Percentiles rank a stretch among this genome's conserved stretches.
phyloP scores from a whole-genome alignment of 2,888 invertebrate species.

The Sinodicranocentrus sp. region DNA sequence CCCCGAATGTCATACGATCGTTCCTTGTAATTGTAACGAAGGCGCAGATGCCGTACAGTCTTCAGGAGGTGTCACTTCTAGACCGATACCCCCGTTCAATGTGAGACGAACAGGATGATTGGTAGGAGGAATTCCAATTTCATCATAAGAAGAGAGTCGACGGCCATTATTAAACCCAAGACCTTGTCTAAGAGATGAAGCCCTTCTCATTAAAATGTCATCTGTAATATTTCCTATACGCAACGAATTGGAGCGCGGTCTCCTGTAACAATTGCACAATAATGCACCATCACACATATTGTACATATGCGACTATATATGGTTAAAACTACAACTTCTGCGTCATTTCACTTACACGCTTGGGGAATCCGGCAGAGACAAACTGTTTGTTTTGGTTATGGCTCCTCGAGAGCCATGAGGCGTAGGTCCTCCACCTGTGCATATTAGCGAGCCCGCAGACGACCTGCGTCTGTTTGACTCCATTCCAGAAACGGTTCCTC shows the following conservation, averaged over 20 bases:
- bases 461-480: conserved; percentile 70
- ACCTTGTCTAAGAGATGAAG: conserved; percentile 91
- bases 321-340: too few relatives aligned
- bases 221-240: conserved; percentile 83
- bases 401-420: conserved; percentile 69
- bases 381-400: conserved; percentile 89
- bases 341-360: conserved; percentile 71
- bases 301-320: too few relatives aligned
- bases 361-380: conserved; percentile 89
- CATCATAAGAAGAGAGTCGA: conserved; percentile 76
- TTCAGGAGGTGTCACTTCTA: conserved; percentile 88
- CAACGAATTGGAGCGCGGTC: conserved; percentile 87
- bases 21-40: conserved; percentile 84
- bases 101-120: conserved; percentile 80
- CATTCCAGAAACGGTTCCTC: conserved; percentile 79
- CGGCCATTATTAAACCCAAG: conserved; percentile 80
- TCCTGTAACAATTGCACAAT: conserved; percentile 74
- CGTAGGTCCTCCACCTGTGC: conserved; percentile 51
- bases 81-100: conserved; percentile 90
- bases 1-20: conserved; percentile 91
- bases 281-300: too few relatives aligned
- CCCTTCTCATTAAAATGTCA: conserved; percentile 89
- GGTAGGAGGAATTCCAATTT: conserved; percentile 72
- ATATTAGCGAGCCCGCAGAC: conserved; percentile 64
- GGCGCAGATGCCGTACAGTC: conserved; percentile 78